These are phyloP conservation scores for Drosophila rellima DNA, from an alignment of 2,888 invertebrate genomes.

Conservation along the genomic window DNA sequence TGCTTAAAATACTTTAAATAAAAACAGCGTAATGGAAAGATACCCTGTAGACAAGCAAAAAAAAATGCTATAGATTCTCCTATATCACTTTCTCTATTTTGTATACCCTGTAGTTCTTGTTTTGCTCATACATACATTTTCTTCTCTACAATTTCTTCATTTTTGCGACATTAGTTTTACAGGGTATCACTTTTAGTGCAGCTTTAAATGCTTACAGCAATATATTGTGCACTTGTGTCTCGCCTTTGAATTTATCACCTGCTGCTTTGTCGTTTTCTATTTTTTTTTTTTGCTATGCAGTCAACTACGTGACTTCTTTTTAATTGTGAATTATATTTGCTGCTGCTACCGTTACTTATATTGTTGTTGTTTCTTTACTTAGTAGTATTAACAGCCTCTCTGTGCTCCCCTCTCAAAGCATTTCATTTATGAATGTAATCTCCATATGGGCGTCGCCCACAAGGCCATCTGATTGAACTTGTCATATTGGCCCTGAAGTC, in stretches of 20 bases:
- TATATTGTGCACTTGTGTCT: slow-evolving; percentile 28
- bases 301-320: slow-evolving; percentile 65
- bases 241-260: slow-evolving; percentile 34
- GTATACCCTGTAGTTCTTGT: not conserved
- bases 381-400: slow-evolving; percentile 11
- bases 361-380: slow-evolving; percentile 10
- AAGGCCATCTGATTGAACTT: slow-evolving; percentile 72
- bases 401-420: not conserved
- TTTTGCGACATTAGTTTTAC: not conserved
- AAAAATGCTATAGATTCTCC: too few relatives aligned
- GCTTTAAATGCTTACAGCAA: slow-evolving; percentile 18
- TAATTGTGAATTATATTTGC: slow-evolving; percentile 46
- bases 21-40: too few relatives aligned
- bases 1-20: not conserved
- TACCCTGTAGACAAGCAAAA: too few relatives aligned
- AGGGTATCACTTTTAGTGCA: slow-evolving; percentile 21
- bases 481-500: slow-evolving; percentile 67
- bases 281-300: slow-evolving; percentile 17
- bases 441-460: slow-evolving; percentile 57
- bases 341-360: slow-evolving; percentile 1
- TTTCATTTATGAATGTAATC: slow-evolving; percentile 61
- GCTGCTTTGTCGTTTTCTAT: slow-evolving; percentile 37
- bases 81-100: too few relatives aligned
- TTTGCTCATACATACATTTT: too few relatives aligned
- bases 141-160: not conserved